Percentiles rank a stretch among this genome's conserved stretches.
These are phyloP conservation scores for Thalpophila matura DNA, from an alignment of 2,888 invertebrate genomes.

Conservation along the genomic window DNA sequence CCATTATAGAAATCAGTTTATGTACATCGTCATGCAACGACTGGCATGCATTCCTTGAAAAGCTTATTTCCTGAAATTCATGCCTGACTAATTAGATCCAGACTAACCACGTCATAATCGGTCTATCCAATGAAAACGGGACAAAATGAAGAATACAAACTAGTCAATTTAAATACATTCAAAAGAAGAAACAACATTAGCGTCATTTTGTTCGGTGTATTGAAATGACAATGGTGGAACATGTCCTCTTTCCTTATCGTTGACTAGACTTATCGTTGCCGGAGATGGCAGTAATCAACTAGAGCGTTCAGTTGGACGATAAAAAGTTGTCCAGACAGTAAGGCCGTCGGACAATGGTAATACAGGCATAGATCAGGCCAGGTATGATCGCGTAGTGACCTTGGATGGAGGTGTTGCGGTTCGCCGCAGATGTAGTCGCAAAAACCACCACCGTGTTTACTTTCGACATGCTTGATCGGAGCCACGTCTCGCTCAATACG, in stretches of 20 bases:
- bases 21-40: background rate
- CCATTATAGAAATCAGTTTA: no score
- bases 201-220: conserved; percentile 40
- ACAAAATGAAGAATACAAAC: conserved; percentile 3
- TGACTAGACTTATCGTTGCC: conserved; percentile 63
- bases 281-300: conserved; percentile 66
- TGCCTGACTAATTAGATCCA: background rate
- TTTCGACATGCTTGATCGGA: conserved; percentile 77
- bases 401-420: conserved; percentile 82
- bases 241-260: conserved; percentile 69
- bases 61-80: background rate
- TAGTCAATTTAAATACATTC: background rate
- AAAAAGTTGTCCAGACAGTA: conserved; percentile 78
- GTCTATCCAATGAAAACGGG: background rate
- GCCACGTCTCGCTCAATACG: conserved; percentile 55
- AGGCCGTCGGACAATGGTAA: conserved; percentile 75
- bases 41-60: background rate
- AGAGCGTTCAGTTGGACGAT: conserved; percentile 65
- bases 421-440: conserved; percentile 74
- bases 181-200: conserved; percentile 19
- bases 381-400: conserved; percentile 75
- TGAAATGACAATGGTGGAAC: conserved; percentile 45
- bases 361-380: conserved; percentile 76
- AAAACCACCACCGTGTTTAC: conserved; percentile 77
- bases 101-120: background rate